Evolutionary conservation across 2,113 vertebrate species (phyloP).

Genomic region (Chaetorhynchus papuensis): DNA sequence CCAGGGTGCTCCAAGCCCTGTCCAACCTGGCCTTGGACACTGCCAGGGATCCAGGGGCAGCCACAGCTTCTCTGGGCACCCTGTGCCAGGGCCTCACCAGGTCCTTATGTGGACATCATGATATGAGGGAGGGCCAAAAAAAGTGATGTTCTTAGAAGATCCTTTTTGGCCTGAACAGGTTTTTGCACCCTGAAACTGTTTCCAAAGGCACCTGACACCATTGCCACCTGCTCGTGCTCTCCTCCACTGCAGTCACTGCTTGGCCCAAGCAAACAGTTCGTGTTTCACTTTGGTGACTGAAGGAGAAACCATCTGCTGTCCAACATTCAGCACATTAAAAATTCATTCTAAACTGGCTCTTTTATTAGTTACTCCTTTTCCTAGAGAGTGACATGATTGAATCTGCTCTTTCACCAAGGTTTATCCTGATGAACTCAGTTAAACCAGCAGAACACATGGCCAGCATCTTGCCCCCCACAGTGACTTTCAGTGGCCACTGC

Average conservation of each 20-base stretch:
- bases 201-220: background rate
- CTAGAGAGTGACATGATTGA: background rate
- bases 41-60: background rate
- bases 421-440: background rate
- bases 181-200: background rate
- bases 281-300: background rate
- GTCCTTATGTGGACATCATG: too few species aligned
- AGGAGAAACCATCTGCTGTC: background rate
- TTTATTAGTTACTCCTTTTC: background rate
- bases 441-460: background rate
- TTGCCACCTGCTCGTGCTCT: background rate
- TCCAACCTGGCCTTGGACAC: background rate
- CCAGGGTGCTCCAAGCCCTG: fast-evolving
- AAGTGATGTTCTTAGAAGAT: background rate
- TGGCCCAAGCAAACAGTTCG: background rate
- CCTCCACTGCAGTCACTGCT: fast-evolving
- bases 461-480: background rate
- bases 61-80: background rate
- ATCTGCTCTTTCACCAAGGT: background rate
- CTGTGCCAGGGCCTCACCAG: background rate
- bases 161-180: background rate
- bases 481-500: background rate
- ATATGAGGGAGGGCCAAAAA: background rate
- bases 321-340: background rate
- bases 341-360: background rate